Conservation (phyloP, 2,113 vertebrate species). For the Saccopteryx leptura region DNA sequence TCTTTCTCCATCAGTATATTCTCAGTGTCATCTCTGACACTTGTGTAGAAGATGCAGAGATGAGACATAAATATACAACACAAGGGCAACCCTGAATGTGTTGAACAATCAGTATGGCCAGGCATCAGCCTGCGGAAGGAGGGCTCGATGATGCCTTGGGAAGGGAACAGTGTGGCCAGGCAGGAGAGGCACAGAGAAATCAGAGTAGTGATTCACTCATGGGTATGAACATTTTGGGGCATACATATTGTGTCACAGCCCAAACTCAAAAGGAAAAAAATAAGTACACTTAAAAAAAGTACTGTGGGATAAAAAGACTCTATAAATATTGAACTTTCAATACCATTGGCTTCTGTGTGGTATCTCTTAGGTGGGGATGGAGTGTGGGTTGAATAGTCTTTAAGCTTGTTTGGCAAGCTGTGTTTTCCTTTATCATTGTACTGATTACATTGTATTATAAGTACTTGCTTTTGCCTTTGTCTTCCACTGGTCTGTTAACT, state of each 20-base stretch:
- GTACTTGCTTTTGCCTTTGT: background rate
- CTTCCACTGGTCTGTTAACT: background rate
- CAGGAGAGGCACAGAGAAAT: background rate
- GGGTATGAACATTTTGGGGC: background rate
- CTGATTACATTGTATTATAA: background rate
- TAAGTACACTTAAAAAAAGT: background rate
- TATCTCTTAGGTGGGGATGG: background rate
- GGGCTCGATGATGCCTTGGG: background rate
- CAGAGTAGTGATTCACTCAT: background rate
- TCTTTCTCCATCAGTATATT: constrained; percentile 77
- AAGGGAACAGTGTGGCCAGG: background rate
- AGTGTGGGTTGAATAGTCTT: background rate
- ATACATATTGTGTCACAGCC: background rate
- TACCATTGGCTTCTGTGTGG: background rate
- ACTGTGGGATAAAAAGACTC: background rate
- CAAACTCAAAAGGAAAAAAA: background rate
- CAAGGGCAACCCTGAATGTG: background rate
- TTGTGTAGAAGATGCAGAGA: constrained; percentile 54
- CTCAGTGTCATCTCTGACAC: constrained; percentile 86
- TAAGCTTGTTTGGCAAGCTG: background rate
- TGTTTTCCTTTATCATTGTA: background rate
- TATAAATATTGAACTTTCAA: background rate
- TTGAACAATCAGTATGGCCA: background rate
- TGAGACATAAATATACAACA: background rate
- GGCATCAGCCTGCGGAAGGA: background rate